These are phyloP conservation scores for Dryocosmus kuriphilus DNA, from an alignment of 2,888 invertebrate species.

Conservation along the genomic window DNA sequence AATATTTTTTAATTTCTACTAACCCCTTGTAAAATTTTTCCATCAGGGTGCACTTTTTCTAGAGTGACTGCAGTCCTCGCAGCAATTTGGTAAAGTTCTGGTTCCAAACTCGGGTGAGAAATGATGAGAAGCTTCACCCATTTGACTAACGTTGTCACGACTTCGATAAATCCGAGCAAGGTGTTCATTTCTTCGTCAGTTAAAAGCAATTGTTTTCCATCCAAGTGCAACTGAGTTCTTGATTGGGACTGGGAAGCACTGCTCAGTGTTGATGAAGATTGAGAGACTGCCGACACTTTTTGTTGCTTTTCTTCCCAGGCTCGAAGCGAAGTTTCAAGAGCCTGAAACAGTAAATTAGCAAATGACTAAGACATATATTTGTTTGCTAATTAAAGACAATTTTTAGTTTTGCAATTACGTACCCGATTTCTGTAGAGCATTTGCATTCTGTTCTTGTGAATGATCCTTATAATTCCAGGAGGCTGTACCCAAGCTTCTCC, in stretches of 20 bases:
- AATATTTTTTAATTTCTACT: conserved; percentile 56
- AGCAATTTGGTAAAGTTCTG: conserved; percentile 87
- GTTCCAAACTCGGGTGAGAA: conserved; percentile 84
- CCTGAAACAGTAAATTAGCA: conserved; percentile 74
- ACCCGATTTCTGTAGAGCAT: conserved; percentile 95
- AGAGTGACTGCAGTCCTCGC: conserved; percentile 84
- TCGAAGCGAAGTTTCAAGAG: conserved; percentile 92
- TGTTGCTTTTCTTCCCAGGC: conserved; percentile 92
- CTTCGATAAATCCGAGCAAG: conserved; percentile 89
- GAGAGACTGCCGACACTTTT: conserved; percentile 73
- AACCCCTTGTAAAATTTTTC: conserved; percentile 88
- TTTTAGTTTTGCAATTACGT: conserved; percentile 39
- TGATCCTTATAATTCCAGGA: conserved; percentile 96
- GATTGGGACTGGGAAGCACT: conserved; percentile 65
- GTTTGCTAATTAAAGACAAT: neutral
- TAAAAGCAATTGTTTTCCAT: conserved; percentile 79
- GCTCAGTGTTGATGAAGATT: conserved; percentile 69
- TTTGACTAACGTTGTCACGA: conserved; percentile 91
- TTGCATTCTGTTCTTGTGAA: conserved; percentile 98
- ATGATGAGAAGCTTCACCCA: conserved; percentile 85
- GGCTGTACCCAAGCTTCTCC: conserved; percentile 99
- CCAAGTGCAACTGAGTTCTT: conserved; percentile 70
- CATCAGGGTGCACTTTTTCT: conserved; percentile 89
- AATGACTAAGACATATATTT: conserved; percentile 6
- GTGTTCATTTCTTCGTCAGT: conserved; percentile 85